Conservation (phyloP, 2,113 vertebrate species). For the Entelurus aequoreus region DNA sequence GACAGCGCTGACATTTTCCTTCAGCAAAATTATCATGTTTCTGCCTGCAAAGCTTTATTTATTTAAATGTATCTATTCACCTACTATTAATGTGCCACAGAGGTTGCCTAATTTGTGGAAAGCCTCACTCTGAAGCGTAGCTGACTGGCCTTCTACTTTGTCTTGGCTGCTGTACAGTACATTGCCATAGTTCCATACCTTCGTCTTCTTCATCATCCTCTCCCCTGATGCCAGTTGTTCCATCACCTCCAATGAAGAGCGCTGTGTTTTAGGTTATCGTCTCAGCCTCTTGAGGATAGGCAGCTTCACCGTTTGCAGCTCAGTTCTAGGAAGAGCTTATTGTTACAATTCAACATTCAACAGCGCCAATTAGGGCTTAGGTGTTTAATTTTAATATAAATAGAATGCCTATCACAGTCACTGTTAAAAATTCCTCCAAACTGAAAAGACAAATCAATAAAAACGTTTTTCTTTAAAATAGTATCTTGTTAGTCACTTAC, state of each 20-base stretch:
- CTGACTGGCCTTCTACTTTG: conserved; percentile 36
- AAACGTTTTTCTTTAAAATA: too few relatives aligned
- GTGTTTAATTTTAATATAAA: too few relatives aligned
- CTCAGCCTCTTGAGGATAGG: conserved; percentile 30
- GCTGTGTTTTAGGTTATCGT: conserved; percentile 10
- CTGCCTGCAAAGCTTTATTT: conserved; percentile 21
- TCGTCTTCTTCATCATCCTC: conserved; percentile 1
- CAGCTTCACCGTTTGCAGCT: conserved; percentile 20
- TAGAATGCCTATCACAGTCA: too few relatives aligned
- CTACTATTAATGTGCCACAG: conserved; percentile 1
- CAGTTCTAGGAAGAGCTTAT: not conserved
- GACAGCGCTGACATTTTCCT: conserved; percentile 11
- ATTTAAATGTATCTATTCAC: conserved; percentile 26
- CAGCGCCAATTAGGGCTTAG: too few relatives aligned
- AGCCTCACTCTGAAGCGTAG: conserved; percentile 23
- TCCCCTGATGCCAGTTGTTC: conserved; percentile 24
- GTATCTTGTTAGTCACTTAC: too few relatives aligned
- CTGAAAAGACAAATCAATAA: too few relatives aligned
- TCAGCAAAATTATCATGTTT: conserved; percentile 12
- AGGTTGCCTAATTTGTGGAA: conserved; percentile 30
- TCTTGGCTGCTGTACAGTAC: conserved; percentile 34
- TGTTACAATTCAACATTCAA: too few relatives aligned
- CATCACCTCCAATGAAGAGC: conserved; percentile 18
- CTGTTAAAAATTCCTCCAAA: too few relatives aligned
- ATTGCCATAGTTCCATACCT: conserved; percentile 22